Evolutionary conservation across 2,888 invertebrate genomes (phyloP).

Genomic region (Abscondita cerata): DNA sequence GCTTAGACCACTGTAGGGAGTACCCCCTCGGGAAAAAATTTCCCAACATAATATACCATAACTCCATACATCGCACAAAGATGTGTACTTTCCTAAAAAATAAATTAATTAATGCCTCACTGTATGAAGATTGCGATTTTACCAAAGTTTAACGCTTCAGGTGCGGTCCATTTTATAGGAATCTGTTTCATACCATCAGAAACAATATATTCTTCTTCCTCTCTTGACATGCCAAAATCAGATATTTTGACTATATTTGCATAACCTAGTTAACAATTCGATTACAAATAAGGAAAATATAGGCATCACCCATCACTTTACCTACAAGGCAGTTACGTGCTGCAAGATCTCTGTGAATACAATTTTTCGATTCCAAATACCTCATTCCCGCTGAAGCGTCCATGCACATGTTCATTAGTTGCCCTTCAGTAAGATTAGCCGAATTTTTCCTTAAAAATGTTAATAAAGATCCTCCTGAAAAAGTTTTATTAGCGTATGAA

Average conservation of each 20-base stretch:
- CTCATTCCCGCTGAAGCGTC: conserved; percentile 96
- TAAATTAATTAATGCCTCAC: conserved; percentile 5
- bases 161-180: conserved; percentile 98
- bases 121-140: conserved; percentile 47
- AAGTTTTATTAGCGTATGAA: too few species aligned
- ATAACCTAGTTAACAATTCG: conserved; percentile 63
- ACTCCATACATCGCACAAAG: conserved; percentile 96
- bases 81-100: conserved; percentile 84
- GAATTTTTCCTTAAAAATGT: conserved; percentile 87
- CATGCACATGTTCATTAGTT: conserved; percentile 86
- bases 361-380: conserved; percentile 94
- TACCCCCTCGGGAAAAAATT: conserved; percentile 92
- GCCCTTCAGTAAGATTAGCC: conserved; percentile 64
- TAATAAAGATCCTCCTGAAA: conserved; percentile 84
- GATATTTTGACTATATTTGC: conserved; percentile 94
- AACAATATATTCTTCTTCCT: conserved; percentile 96
- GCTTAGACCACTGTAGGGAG: conserved; percentile 92
- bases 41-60: conserved; percentile 97
- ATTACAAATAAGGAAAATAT: neutral
- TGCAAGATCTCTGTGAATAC: conserved; percentile 95
- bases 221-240: conserved; percentile 97
- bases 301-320: conserved; percentile 46
- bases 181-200: conserved; percentile 99
- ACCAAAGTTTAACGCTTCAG: conserved; percentile 95
- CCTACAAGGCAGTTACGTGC: conserved; percentile 92